A percentile compares a stretch with the other conserved stretches of the same genome.
Conservation (phyloP, 2,888 invertebrate genomes). For the Phalangium opilio region DNA sequence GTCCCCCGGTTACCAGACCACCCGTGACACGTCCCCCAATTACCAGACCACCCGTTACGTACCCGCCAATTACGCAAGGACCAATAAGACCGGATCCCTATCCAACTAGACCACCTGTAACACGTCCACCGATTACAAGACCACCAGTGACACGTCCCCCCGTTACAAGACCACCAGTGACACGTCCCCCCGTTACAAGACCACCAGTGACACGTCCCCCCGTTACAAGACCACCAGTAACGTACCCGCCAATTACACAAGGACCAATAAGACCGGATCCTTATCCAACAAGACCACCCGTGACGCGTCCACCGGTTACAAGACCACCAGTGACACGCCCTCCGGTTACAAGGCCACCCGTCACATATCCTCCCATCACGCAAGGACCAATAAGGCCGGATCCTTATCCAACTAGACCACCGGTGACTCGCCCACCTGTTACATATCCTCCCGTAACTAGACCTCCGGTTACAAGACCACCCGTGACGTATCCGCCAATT, state of each 20-base stretch:
- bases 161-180: background rate
- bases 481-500: background rate
- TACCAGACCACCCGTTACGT: background rate
- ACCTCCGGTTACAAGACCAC: background rate
- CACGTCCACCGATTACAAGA: background rate
- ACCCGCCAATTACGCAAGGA: background rate
- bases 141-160: background rate
- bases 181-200: background rate
- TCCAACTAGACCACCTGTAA: background rate
- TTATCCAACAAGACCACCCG: background rate
- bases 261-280: background rate
- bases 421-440: background rate
- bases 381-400: background rate
- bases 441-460: background rate
- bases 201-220: background rate
- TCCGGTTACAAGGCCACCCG: background rate
- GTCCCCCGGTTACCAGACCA: background rate
- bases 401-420: background rate
- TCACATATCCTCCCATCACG: background rate
- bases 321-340: background rate
- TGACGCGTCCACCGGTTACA: background rate
- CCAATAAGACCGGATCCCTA: background rate
- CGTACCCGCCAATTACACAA: background rate
- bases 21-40: background rate
- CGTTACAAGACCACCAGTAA: background rate